These are phyloP conservation scores for Phorcus lineatus DNA, from an alignment of 2,888 invertebrate species.

Conservation along the genomic window DNA sequence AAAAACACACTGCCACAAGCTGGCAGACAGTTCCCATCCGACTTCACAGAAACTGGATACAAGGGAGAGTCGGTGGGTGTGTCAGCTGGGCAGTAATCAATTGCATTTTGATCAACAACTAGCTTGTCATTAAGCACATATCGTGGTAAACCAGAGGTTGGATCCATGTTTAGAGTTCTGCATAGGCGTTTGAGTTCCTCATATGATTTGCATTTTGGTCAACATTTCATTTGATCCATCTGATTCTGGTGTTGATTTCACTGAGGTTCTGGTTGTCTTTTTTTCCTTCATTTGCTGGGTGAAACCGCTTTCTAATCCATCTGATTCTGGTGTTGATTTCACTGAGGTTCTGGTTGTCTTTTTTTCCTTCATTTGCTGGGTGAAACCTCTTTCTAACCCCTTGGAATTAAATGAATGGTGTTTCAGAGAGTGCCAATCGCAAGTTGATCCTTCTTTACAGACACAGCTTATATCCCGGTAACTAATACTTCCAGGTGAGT, in stretches of 20 bases:
- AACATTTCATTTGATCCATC: neutral
- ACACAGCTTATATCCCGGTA: constrained; percentile 42
- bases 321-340: too few species aligned
- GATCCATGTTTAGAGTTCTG: neutral
- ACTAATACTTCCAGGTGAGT: neutral
- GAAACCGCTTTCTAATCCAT: too few species aligned
- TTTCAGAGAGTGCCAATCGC: neutral
- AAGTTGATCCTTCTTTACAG: neutral
- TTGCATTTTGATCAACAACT: constrained; percentile 27
- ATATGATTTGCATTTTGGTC: constrained; percentile 3
- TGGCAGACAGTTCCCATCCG: constrained; percentile 32
- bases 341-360: too few species aligned
- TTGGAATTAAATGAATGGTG: neutral
- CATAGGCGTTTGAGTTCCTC: constrained; percentile 9
- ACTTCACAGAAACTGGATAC: constrained; percentile 17
- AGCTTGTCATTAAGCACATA: constrained; percentile 18
- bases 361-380: too few species aligned
- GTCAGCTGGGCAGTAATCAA: constrained; percentile 31
- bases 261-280: too few species aligned
- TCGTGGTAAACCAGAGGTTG: neutral
- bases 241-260: too few species aligned
- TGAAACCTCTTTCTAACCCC: neutral
- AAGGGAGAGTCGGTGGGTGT: constrained; percentile 13
- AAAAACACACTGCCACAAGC: constrained; percentile 21
- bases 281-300: too few species aligned